phyloP scores from a whole-genome alignment of 2,797 vertebrate species.

The Tarsius wallacei region DNA sequence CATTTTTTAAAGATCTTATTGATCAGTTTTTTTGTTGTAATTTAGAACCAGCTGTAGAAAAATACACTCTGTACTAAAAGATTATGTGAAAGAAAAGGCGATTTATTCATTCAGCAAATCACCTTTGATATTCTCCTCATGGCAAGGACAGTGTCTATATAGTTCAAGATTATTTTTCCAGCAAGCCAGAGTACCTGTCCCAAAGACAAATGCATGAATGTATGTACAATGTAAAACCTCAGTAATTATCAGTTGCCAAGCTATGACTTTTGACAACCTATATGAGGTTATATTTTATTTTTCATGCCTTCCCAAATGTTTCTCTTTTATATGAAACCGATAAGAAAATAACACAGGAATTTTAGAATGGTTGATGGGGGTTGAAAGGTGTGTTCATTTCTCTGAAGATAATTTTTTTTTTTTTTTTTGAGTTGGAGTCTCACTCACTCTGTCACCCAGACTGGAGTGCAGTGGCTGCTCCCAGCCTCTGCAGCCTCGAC shows the following conservation, averaged over 20 bases:
- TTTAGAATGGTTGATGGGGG: neutral
- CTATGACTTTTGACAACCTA: neutral
- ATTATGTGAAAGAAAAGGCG: neutral
- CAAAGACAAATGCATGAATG: neutral
- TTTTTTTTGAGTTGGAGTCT: too few species aligned
- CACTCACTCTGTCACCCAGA: too few species aligned
- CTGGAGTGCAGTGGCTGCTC: too few species aligned
- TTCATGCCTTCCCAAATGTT: neutral
- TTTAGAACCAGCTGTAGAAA: neutral
- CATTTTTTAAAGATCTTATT: neutral
- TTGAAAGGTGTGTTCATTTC: neutral
- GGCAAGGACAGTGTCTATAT: neutral
- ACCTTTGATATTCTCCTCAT: neutral
- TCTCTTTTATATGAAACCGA: neutral
- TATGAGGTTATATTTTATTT: neutral
- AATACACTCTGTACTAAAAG: neutral
- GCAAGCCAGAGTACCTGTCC: neutral
- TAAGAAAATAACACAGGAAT: neutral
- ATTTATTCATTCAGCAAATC: conserved; percentile 21
- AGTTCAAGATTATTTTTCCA: neutral
- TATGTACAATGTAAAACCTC: neutral
- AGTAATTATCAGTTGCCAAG: neutral
- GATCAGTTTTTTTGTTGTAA: neutral
- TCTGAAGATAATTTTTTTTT: neutral
- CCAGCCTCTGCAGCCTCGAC: too few species aligned